Evolutionary conservation across 1,140 invertebrate species (phyloP).

Genomic region (Diploscapter pachys): DNA sequence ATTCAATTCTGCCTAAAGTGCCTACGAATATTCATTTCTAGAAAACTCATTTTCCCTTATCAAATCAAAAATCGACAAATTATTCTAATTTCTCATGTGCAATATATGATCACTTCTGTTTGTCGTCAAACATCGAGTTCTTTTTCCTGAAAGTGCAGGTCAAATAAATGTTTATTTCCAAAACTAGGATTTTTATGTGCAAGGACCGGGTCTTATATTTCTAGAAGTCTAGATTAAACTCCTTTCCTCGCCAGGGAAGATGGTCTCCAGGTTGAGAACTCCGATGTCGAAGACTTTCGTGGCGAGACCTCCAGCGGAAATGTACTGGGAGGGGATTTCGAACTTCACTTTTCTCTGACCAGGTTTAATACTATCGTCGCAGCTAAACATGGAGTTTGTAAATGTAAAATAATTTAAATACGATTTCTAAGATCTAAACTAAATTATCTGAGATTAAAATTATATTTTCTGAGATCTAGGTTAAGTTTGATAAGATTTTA

Average conservation of each 20-base stretch:
- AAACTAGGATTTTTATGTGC: too few species aligned
- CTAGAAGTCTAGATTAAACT: constrained; percentile 36
- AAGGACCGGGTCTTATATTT: not conserved
- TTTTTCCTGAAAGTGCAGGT: not conserved
- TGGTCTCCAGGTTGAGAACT: constrained; percentile 46
- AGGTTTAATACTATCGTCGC: constrained; percentile 40
- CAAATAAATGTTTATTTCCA: too few species aligned
- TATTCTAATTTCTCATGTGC: not conserved
- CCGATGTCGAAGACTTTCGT: constrained; percentile 50
- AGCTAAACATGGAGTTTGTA: not conserved
- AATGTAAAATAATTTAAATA: too few species aligned
- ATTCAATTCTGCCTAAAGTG: too few species aligned
- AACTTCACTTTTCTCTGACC: constrained; percentile 41
- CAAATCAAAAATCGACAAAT: not conserved
- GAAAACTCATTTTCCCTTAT: not conserved
- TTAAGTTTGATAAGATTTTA: too few species aligned
- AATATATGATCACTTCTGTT: not conserved
- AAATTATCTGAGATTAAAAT: too few species aligned
- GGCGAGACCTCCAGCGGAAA: constrained; percentile 31
- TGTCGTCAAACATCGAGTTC: not conserved
- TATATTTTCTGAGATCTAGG: too few species aligned
- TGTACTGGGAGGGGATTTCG: constrained; percentile 36
- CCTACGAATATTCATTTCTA: too few species aligned
- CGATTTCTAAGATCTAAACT: too few species aligned
- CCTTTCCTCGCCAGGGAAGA: constrained; percentile 50